Conservation (phyloP, 2,113 vertebrate species). For the Pelmatolapia mariae region DNA sequence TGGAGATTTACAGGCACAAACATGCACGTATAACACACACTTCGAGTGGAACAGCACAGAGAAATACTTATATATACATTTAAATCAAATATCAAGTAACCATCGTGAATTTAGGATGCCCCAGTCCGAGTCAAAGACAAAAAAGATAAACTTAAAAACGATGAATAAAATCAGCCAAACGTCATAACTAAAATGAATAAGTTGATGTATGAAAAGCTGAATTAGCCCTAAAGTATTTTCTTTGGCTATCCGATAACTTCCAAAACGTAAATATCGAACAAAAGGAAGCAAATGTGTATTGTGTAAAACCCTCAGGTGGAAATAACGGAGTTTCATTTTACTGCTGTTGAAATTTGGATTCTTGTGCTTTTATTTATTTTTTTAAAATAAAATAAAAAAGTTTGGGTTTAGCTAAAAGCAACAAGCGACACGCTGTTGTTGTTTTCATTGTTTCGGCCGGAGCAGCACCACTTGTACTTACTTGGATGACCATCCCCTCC, state of each 20-base stretch:
- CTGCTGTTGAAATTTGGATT: not conserved
- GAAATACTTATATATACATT: not conserved
- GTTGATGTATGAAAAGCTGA: rapidly evolving
- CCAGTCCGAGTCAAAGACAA: not conserved
- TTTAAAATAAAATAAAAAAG: not conserved
- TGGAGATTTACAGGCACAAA: not conserved
- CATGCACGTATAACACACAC: not conserved
- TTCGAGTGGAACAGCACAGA: no score
- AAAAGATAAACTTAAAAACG: not conserved
- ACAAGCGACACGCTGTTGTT: conserved; percentile 65
- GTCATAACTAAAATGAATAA: rapidly evolving
- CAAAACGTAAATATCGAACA: conserved; percentile 10
- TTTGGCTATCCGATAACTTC: not conserved
- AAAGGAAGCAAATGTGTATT: not conserved
- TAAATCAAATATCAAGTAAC: not conserved
- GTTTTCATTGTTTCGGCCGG: conserved; percentile 72
- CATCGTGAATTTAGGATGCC: not conserved
- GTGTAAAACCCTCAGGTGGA: not conserved
- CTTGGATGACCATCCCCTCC: conserved; percentile 98
- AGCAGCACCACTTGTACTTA: conserved; percentile 72
- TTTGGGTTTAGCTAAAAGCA: not conserved
- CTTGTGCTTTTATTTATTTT: not conserved
- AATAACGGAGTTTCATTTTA: not conserved
- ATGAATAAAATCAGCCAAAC: not conserved
- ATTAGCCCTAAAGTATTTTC: rapidly evolving